phyloP scores from a whole-genome alignment of 2,888 invertebrate genomes.

The Flexamia atlantica region DNA sequence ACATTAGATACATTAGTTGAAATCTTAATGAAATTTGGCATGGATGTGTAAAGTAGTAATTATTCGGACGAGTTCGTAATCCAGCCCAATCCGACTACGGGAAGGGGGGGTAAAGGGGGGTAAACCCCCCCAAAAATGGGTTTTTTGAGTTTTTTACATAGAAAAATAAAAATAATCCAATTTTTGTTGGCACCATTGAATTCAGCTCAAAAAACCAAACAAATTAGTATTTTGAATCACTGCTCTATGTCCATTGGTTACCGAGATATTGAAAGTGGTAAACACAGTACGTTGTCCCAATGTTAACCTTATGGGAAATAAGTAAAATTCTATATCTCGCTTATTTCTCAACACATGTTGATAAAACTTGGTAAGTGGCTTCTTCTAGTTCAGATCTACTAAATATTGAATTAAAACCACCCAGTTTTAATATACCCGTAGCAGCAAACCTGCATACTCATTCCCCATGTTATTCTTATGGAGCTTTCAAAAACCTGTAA shows the following conservation, averaged over 20 bases:
- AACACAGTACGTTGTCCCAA: no score
- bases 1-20: background rate
- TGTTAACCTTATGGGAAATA: no score
- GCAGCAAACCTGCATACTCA: no score
- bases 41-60: background rate
- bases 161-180: background rate
- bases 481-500: no score
- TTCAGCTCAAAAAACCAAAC: background rate
- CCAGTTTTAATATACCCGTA: no score
- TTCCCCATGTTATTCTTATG: no score
- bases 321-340: no score
- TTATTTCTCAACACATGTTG: no score
- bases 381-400: no score
- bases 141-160: background rate
- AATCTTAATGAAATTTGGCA: background rate
- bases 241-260: background rate
- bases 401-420: no score
- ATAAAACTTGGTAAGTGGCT: no score
- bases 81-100: background rate
- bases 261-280: no score
- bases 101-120: background rate
- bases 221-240: background rate
- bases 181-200: background rate
- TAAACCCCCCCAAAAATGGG: background rate
- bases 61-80: background rate